Percentiles rank a stretch among this genome's conserved stretches.
Conservation (phyloP, 2,888 invertebrate genomes). For the Entomobrya multifasciata region DNA sequence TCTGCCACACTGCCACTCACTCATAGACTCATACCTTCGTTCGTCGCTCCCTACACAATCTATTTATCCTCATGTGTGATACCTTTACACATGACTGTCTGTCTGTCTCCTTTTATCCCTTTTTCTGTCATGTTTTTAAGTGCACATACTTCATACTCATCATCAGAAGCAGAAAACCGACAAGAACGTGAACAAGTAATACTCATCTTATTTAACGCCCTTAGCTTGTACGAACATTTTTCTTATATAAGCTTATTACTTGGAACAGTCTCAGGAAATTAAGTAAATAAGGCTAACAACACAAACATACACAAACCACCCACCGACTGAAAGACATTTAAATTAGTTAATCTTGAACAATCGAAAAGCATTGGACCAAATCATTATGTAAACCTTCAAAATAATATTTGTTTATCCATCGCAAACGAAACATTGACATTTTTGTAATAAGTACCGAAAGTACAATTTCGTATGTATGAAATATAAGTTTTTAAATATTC, state of each 20-base stretch:
- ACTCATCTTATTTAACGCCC: slow-evolving; percentile 13
- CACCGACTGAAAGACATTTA: too few relatives aligned
- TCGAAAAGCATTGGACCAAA: too few relatives aligned
- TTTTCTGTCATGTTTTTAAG: slow-evolving; percentile 61
- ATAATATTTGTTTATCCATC: too few relatives aligned
- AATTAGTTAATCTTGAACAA: too few relatives aligned
- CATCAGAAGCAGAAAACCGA: slow-evolving; percentile 16
- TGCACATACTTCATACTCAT: slow-evolving; percentile 39
- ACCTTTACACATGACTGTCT: slow-evolving; percentile 32
- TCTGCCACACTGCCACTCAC: not conserved
- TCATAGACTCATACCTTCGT: not conserved
- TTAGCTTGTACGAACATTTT: not conserved
- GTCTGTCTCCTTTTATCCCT: slow-evolving; percentile 59
- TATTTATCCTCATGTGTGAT: slow-evolving; percentile 27
- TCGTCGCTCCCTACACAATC: slow-evolving; percentile 10
- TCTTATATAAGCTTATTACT: slow-evolving; percentile 11
- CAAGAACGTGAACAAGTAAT: not conserved
- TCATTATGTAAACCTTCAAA: too few relatives aligned
- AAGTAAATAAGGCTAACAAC: too few relatives aligned
- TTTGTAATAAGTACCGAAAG: too few relatives aligned
- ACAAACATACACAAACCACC: too few relatives aligned
- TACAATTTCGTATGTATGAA: too few relatives aligned
- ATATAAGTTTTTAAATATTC: too few relatives aligned
- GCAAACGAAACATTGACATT: too few relatives aligned
- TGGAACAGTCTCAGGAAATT: not conserved